Base-by-base conservation (phyloP, 2,888 invertebrate genomes). In the Ochropacha duplaris region DNA sequence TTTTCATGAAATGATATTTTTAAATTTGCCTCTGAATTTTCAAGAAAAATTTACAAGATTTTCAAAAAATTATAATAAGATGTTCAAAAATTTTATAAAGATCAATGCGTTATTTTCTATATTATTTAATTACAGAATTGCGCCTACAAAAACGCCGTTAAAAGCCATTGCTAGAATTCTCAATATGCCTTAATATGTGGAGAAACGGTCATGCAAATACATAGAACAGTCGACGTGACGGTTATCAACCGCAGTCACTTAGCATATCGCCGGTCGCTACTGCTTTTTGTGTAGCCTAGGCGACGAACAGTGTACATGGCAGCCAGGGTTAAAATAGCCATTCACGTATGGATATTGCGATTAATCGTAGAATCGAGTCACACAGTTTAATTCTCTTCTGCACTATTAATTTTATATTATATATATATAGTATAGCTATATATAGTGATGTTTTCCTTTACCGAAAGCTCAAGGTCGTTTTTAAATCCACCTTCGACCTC, bases 211-310 rank as follows among this genome's bases (percentile, higher is more conserved):
- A 78, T 80, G 83, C 79, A 74, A 79, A 57, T 60, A 70, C 62
- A 63, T 65, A 58, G 55, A 52, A 57, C 63, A 66, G 68, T 64
- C 74, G 72, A 84, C 87, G 86, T 86, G 88, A 82, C 82, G 75
- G 84, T 83, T 91, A 91, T 92, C 91, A 88, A 78, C 82, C 71
- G 68, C 66, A 82, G 82, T 81, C 86, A 87, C 90, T 92, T 91
- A 91, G 90, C 91, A 91, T 90, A 92, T 91, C 90, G 84, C 76
- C 67, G 66, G 76, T 68, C 66, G 76, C 71, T 72, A 75, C 78
- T 61, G 81, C 81, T 90, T 90, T 90, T 91, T 88, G 86, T 87
- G 84, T 84, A 76, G 68, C 81, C 81, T 78, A 81, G 79, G 81
- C 81, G 78, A 82, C 83, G 78, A 44, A 78, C 79, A 72, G 76